Evolutionary conservation across 2,888 invertebrate genomes (phyloP).

Genomic region (Stenodema calcarata): DNA sequence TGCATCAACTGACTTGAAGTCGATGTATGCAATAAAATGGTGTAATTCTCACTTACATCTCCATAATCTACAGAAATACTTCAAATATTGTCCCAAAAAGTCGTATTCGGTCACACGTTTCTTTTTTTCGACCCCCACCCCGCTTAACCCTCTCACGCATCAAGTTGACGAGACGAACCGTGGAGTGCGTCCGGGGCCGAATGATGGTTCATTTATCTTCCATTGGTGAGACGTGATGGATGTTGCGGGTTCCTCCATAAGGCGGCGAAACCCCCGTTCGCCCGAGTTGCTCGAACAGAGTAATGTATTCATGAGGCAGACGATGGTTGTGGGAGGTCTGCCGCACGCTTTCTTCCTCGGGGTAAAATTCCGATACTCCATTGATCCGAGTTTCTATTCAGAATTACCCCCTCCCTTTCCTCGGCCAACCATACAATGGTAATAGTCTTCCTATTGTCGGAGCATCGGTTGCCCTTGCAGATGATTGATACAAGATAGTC

Average conservation of each 20-base stretch:
- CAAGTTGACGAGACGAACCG: background rate
- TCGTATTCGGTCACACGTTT: no score
- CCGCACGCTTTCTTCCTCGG: constrained; percentile 1
- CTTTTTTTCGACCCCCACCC: no score
- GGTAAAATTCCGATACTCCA: background rate
- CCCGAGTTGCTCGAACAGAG: background rate
- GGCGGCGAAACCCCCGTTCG: background rate
- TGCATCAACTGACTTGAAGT: no score
- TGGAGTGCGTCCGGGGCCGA: background rate
- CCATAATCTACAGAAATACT: no score
- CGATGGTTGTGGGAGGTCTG: background rate
- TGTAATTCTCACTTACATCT: no score
- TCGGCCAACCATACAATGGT: background rate
- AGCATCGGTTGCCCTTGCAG: background rate
- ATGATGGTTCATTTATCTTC: constrained; percentile 29
- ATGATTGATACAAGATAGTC: background rate
- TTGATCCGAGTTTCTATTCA: background rate
- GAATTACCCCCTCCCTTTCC: background rate
- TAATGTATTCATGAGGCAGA: constrained; percentile 29
- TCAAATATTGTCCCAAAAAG: no score
- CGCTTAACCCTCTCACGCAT: background rate
- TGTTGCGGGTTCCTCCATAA: constrained; percentile 3
- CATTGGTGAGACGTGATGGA: constrained; percentile 20
- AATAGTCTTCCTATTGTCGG: background rate
- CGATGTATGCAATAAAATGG: no score